phyloP scores from a whole-genome alignment of 2,113 vertebrate genomes.

The Thymallus thymallus region DNA sequence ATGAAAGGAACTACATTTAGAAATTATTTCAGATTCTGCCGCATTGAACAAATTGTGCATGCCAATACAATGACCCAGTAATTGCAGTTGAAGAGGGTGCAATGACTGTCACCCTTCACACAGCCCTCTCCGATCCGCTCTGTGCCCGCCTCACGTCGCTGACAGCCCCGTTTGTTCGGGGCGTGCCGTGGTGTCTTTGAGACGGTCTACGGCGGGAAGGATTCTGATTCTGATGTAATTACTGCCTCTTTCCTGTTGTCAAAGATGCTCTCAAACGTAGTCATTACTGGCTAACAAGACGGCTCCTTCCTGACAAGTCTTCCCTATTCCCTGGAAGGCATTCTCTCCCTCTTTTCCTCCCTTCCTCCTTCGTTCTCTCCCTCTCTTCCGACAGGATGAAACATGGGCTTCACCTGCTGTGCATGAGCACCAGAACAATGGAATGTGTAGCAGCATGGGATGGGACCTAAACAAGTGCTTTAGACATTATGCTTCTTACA shows the following conservation, averaged over 20 bases:
- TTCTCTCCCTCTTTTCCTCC: not conserved
- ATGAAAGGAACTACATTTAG: constrained; percentile 7
- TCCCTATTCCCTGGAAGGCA: constrained; percentile 44
- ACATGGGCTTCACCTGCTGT: constrained; percentile 71
- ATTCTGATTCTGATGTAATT: constrained; percentile 74
- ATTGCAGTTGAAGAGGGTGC: constrained; percentile 61
- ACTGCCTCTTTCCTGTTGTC: constrained; percentile 72
- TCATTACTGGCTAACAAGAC: constrained; percentile 75
- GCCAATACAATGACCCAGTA: constrained; percentile 73
- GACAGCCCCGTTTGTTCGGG: constrained; percentile 58
- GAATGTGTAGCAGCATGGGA: constrained; percentile 38
- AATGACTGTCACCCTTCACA: constrained; percentile 66
- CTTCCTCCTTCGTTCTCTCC: not conserved
- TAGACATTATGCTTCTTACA: no score
- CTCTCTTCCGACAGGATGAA: constrained; percentile 61
- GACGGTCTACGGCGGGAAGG: constrained; percentile 57
- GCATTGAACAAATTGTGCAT: constrained; percentile 35
- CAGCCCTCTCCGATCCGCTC: constrained; percentile 8
- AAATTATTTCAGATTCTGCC: not conserved
- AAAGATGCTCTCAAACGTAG: constrained; percentile 69
- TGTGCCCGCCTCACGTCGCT: constrained; percentile 1
- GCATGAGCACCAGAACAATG: constrained; percentile 69
- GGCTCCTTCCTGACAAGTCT: constrained; percentile 69
- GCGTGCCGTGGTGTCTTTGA: constrained; percentile 57
- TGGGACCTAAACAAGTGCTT: constrained; percentile 45